Evolutionary conservation across 1,140 invertebrate genomes (phyloP), one percentile per base, ranked within the genome.

Genomic region (Drosophila sp.): DNA sequence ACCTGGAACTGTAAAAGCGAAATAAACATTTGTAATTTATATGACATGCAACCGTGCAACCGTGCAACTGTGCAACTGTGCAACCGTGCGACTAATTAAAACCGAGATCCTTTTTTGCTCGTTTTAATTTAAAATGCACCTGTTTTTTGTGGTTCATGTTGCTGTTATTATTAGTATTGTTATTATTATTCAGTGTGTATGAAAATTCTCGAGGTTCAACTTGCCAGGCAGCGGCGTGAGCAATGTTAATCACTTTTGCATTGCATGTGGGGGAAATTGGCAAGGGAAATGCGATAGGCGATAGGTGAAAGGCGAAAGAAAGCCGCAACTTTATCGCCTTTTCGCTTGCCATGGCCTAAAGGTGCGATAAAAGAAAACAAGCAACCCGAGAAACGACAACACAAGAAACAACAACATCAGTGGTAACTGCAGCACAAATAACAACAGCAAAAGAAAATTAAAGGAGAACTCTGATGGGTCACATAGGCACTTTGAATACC

Each of bases 61-160:
- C 81, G 64, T 84, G 81, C 81, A 81, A 81, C 21, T 25, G 40
- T 41, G 56, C 62, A 63, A 79, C 82, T 86, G 64, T 84, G 81
- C 81, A 81, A 81, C 21, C 32, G 40, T 41, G 56, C 62, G 67
- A 79, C 82, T 86, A 86, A 86, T 84, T 80, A 86, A 84, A 75
- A 18, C 45, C 66, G 58, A 54, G 48, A 45, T 58, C 51, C 14
- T n/a, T 45, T 45, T 43, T 32, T 50, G 13, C 27, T 29, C 32
- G 4, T 46, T 43, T 32, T 36, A 45, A 62, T 51, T 57, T 41
- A 16, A 48, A 41, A 34, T 45, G 4, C 18, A 36, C 7, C n/a
- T 21, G 8, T 50, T 14, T 4, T 61, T 64, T 38, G 4, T 16
- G 16, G 27, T 40, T 40, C 54, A 32, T 13, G 11, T 21, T 40